Percentiles rank a stretch among this genome's conserved stretches.
Evolutionary conservation across 2,113 vertebrate genomes (phyloP).

Genomic region (Panurus biarmicus): DNA sequence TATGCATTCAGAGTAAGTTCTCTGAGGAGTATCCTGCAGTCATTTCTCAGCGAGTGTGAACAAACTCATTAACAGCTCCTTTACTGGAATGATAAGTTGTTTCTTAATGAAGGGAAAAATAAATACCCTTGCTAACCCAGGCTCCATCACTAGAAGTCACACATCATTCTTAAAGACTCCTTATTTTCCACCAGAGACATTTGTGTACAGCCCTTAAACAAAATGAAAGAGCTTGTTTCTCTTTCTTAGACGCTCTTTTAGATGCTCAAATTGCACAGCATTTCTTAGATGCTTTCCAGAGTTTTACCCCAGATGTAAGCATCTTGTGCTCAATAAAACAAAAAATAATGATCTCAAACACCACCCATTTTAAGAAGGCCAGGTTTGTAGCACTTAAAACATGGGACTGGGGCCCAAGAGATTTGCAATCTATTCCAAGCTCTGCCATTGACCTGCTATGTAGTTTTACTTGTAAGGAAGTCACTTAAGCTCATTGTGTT

Average conservation of each 20-base stretch:
- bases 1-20: constrained; percentile 60
- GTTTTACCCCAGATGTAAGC: not conserved
- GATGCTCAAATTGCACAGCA: not conserved
- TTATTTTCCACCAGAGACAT: constrained; percentile 66
- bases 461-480: constrained; percentile 46
- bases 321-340: not conserved
- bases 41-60: constrained; percentile 69
- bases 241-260: constrained; percentile 27
- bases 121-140: constrained; percentile 63
- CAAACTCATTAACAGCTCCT: constrained; percentile 71
- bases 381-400: constrained; percentile 13
- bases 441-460: constrained; percentile 32
- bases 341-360: not conserved
- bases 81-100: constrained; percentile 69
- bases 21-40: constrained; percentile 67
- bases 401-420: not conserved
- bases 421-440: constrained; percentile 34
- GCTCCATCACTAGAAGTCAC: constrained; percentile 60
- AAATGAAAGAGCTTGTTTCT: constrained; percentile 50
- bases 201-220: constrained; percentile 51
- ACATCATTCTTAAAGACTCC: constrained; percentile 66
- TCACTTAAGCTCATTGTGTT: constrained; percentile 34
- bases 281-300: constrained; percentile 2
- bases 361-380: not conserved
- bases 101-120: constrained; percentile 71